Percentiles rank a stretch among this genome's conserved stretches.
Conservation (phyloP, 2,113 vertebrate species). For the Gulo gulo region DNA sequence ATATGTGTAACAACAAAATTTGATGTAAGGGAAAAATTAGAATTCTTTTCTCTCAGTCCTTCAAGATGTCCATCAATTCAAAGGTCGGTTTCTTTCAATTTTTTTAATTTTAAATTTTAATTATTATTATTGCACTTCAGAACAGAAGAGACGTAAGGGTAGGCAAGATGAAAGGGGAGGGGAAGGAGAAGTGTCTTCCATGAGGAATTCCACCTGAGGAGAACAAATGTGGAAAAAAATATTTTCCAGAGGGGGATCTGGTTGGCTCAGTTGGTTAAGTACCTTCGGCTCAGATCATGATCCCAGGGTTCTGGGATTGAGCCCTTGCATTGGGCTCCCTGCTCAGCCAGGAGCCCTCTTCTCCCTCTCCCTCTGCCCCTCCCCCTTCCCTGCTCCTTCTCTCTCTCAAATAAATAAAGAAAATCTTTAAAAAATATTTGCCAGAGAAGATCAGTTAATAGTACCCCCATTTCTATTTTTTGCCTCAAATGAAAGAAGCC, state of each 20-base stretch:
- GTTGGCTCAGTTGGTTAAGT: not conserved
- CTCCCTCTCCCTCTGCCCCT: not conserved
- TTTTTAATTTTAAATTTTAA: not conserved
- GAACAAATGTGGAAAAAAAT: not conserved
- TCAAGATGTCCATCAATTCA: not conserved
- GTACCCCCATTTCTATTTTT: not conserved
- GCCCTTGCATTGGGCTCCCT: not conserved
- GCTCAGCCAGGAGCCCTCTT: too few relatives aligned
- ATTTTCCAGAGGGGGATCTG: not conserved
- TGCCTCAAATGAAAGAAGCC: not conserved
- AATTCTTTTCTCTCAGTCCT: conserved; percentile 7
- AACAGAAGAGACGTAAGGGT: not conserved
- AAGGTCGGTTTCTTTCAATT: not conserved
- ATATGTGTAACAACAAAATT: not conserved
- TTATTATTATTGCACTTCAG: not conserved
- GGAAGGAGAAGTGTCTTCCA: not conserved
- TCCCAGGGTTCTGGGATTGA: not conserved
- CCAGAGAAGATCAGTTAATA: not conserved
- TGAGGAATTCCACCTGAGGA: not conserved
- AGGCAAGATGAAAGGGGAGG: not conserved
- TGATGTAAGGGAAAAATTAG: not conserved
- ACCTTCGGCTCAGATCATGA: not conserved
- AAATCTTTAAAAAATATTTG: not conserved
- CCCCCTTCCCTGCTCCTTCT: not conserved
- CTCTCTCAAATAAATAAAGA: not conserved